Percentiles rank a stretch among this genome's conserved stretches.
These are phyloP conservation scores for Drosophila ananassae DNA, from an alignment of 1,140 invertebrate species.

Conservation along the genomic window DNA sequence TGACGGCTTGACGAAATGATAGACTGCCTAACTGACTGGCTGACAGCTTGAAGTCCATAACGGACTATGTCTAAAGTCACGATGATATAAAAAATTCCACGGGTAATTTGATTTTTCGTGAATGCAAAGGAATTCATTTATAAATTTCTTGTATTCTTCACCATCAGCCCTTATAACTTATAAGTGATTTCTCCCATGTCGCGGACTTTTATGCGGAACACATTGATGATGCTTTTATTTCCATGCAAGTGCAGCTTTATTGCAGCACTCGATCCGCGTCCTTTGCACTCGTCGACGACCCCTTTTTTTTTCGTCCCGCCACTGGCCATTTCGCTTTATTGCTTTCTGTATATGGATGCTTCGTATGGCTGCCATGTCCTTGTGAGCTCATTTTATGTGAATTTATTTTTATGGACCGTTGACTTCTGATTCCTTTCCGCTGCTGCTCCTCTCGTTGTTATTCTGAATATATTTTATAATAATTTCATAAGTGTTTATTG, in stretches of 20 bases:
- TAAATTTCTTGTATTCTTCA: neutral
- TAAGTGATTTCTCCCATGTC: conserved; percentile 29
- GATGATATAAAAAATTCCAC: neutral
- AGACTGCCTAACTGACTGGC: conserved; percentile 13
- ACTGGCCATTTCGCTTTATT: conserved; percentile 55
- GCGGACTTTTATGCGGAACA: conserved; percentile 16
- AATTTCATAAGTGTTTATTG: conserved; percentile 37
- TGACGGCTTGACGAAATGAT: conserved; percentile 49
- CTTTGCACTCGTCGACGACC: neutral
- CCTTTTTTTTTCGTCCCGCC: neutral
- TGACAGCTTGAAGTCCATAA: conserved; percentile 22
- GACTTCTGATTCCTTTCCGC: conserved; percentile 30
- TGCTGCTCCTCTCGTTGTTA: conserved; percentile 5
- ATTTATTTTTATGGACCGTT: conserved; percentile 52
- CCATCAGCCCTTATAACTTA: neutral
- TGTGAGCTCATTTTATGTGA: conserved; percentile 45
- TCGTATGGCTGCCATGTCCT: conserved; percentile 40
- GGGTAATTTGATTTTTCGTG: neutral
- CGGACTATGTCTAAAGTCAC: neutral
- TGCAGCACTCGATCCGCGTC: conserved; percentile 17
- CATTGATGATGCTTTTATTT: conserved; percentile 32
- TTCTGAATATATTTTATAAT: conserved; percentile 47
- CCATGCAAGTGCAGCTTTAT: conserved; percentile 54
- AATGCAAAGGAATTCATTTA: neutral
- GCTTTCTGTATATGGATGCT: conserved; percentile 54